Conservation (phyloP, 2,888 invertebrate species). For the Sesamia inferens region DNA sequence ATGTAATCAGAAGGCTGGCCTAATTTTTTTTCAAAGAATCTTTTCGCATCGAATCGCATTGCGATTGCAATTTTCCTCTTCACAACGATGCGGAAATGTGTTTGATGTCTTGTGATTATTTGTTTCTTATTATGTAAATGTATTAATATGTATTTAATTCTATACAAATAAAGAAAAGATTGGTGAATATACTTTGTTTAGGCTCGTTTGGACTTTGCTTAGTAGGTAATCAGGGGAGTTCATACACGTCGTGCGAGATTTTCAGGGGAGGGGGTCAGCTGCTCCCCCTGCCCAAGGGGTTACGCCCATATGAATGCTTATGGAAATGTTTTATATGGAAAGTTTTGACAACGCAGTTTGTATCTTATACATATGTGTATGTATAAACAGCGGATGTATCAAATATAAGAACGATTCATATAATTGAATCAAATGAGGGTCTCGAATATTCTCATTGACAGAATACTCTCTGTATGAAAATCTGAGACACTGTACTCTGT, state of each 20-base stretch:
- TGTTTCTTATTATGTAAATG: neutral
- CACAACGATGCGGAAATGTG: neutral
- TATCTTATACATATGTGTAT: neutral
- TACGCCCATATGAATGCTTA: no score
- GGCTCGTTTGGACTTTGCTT: no score
- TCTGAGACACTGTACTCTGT: slow-evolving; percentile 16
- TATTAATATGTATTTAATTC: neutral
- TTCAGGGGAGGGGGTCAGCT: no score
- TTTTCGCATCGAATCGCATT: no score
- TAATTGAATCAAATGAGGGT: slow-evolving; percentile 56
- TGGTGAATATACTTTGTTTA: neutral
- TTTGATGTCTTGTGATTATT: neutral
- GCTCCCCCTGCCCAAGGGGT: no score
- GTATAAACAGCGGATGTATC: slow-evolving; percentile 46
- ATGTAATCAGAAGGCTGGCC: neutral
- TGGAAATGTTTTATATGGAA: slow-evolving; percentile 12
- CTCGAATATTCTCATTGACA: slow-evolving; percentile 15
- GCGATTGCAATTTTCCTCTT: neutral
- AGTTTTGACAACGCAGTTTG: slow-evolving; percentile 1
- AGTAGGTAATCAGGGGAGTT: no score
- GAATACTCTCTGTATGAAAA: slow-evolving; percentile 4
- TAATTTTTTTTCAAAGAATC: neutral
- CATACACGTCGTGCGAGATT: no score
- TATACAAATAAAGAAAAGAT: neutral
- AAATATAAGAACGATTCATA: slow-evolving; percentile 44